Conservation (phyloP, 2,113 vertebrate species). For the Callithrix jacchus region DNA sequence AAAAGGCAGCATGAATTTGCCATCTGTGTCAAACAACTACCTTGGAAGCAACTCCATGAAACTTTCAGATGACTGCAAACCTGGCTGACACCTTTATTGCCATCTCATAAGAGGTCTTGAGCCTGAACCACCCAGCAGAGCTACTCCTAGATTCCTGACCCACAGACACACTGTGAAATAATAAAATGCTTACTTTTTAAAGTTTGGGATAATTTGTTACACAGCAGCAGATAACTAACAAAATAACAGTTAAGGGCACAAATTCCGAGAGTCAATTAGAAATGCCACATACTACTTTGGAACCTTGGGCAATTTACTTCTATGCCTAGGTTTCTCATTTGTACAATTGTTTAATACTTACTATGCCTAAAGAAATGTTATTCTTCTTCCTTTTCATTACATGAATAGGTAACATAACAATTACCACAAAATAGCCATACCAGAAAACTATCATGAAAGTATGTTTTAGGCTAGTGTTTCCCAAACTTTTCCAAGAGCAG, state of each 20-base stretch:
- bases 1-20: not conserved
- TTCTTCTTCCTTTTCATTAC: not conserved
- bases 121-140: not conserved
- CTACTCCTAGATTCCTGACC: not conserved
- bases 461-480: not conserved
- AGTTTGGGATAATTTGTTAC: not conserved
- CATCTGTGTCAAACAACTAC: not conserved
- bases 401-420: not conserved
- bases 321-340: not conserved
- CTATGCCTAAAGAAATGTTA: not conserved
- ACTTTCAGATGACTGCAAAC: not conserved
- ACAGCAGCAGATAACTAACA: not conserved
- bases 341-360: conserved; percentile 1
- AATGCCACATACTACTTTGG: not conserved
- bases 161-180: not conserved
- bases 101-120: not conserved
- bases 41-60: not conserved
- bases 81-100: not conserved
- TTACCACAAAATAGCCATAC: not conserved
- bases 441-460: conserved; percentile 5
- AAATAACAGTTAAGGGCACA: not conserved
- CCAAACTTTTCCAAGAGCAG: not conserved
- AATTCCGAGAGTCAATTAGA: not conserved
- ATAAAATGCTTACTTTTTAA: not conserved
- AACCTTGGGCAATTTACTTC: not conserved